Evolutionary conservation across 2,113 vertebrate species (phyloP), one percentile per base, ranked within the genome.

Genomic region (Scortum barcoo): DNA sequence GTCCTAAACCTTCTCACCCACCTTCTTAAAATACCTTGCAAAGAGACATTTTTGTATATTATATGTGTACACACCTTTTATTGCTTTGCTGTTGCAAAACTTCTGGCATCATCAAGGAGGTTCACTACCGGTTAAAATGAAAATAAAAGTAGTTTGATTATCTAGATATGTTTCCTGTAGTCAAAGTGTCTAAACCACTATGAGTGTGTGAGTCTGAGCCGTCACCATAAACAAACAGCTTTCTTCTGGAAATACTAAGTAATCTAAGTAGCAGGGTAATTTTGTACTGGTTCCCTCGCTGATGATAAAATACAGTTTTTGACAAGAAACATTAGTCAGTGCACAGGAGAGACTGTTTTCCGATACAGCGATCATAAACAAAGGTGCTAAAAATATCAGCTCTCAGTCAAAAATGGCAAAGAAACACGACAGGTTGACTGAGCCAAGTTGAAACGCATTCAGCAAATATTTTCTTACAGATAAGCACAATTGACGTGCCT

Each of bases 381-480:
- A 40, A 68, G 60, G 20, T 44, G 3, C 0, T 19, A 13, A 53
- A 42, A 57, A 19, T 12, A 60, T 61, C 19, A 36, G 26, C 13
- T n/a, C 4, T 65, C 7, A 50, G 11, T 72, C 16, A 36, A 19
- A 26, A 30, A 38, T 22, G 65, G 72, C 53, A 33, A 26, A 40
- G 33, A 63, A 50, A 57, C 50, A 22, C 10, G 22, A 40, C 17
- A 48, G 24, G 26, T 28, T 2, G 22, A 42, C n/a, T 24, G n/a
- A 30, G 26, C 7, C 8, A 50, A 38, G 19, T 42, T 48, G 57
- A 56, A 46, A 46, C 20, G 11, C 2, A 16, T 42, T 50, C 48
- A 44, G 26, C 22, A 4, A 0, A 17, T 28, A 5, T 68, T 81
- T 69, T 86, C 78, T 53, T 11, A 58, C 42, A 72, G 68, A 84